Percentiles rank a stretch among this genome's conserved stretches.
Evolutionary conservation across 2,797 vertebrate genomes (phyloP).

Genomic region (Adrianichthys oophorus): DNA sequence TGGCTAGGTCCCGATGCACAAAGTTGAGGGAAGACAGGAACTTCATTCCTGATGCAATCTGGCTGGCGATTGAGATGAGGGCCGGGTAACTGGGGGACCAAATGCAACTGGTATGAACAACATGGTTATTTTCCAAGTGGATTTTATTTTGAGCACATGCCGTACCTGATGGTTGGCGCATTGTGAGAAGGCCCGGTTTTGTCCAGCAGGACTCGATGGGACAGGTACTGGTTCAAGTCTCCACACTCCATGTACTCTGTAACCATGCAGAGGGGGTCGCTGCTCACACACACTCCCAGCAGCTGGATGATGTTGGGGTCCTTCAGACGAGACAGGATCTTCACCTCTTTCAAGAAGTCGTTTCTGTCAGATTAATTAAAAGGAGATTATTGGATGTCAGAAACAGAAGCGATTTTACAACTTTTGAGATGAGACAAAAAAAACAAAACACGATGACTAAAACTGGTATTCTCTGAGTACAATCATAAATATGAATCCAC

Average conservation of each 20-base stretch:
- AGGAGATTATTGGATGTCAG: too few species aligned
- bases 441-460: too few species aligned
- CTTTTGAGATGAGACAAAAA: too few species aligned
- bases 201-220: conserved; percentile 84
- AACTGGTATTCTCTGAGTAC: too few species aligned
- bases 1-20: conserved; percentile 92
- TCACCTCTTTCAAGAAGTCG: conserved; percentile 94
- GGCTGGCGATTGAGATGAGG: conserved; percentile 87
- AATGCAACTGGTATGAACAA: not conserved
- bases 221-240: conserved; percentile 92
- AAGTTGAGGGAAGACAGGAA: conserved; percentile 91
- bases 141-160: not conserved
- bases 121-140: not conserved
- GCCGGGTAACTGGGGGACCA: conserved; percentile 79
- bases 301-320: conserved; percentile 93
- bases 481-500: too few species aligned
- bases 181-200: conserved; percentile 78
- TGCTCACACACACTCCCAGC: conserved; percentile 90
- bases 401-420: too few species aligned
- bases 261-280: conserved; percentile 92
- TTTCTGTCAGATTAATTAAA: conserved; percentile 71
- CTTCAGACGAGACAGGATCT: conserved; percentile 91
- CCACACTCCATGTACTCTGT: conserved; percentile 97
- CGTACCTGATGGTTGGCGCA: conserved; percentile 84
- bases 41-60: conserved; percentile 93